Conservation (phyloP, 2,113 vertebrate species). For the Xenopus borealis region DNA sequence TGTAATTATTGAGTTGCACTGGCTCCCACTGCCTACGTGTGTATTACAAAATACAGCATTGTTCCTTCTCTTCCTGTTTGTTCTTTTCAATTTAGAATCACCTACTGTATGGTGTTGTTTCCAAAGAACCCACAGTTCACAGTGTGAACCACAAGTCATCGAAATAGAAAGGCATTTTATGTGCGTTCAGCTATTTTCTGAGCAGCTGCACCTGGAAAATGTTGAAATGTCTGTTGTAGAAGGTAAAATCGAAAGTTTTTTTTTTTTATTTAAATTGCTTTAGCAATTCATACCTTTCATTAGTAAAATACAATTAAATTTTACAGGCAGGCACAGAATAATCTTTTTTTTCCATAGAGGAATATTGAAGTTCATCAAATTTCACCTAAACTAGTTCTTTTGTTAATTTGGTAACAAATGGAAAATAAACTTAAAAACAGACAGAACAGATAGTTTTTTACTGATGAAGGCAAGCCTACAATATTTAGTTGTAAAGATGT, state of each 20-base stretch:
- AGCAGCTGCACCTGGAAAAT: constrained; percentile 12
- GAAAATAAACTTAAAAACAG: no score
- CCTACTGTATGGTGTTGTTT: constrained; percentile 12
- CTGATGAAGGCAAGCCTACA: no score
- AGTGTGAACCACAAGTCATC: constrained; percentile 31
- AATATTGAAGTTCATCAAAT: no score
- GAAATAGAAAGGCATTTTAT: not conserved
- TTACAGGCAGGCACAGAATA: constrained; percentile 5
- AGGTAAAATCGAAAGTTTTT: not conserved
- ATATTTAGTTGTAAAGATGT: no score
- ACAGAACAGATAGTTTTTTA: no score
- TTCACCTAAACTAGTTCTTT: no score
- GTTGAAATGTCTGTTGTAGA: not conserved
- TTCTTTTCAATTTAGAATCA: constrained; percentile 10
- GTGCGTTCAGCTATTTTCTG: not conserved
- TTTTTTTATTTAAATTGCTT: not conserved
- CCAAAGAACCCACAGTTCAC: constrained; percentile 6
- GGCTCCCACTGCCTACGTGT: not conserved
- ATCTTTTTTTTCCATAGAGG: no score
- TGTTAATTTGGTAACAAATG: no score
- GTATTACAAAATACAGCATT: not conserved
- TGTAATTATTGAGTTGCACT: not conserved
- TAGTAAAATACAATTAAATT: constrained; percentile 9
- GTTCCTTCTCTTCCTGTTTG: constrained; percentile 4
- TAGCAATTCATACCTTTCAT: constrained; percentile 9